These are phyloP conservation scores for Spheniscus mendiculus DNA, from an alignment of 2,113 vertebrate species.

Conservation along the genomic window DNA sequence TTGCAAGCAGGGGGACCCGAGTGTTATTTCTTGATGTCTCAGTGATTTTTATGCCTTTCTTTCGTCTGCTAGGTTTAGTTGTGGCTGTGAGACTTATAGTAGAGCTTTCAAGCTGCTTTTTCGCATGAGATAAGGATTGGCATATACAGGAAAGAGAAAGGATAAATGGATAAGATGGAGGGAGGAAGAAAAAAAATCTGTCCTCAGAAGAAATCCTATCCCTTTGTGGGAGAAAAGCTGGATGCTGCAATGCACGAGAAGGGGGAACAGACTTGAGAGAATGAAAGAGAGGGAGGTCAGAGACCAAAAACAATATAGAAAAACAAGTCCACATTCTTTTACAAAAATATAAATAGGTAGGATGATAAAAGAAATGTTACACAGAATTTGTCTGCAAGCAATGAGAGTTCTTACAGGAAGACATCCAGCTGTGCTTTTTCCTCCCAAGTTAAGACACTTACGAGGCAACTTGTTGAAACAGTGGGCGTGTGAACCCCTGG, in stretches of 20 bases:
- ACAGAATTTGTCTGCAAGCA: not conserved
- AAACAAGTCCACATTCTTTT: not conserved
- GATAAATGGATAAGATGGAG: not conserved
- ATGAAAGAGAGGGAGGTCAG: not conserved
- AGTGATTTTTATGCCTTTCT: not conserved
- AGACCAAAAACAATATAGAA: not conserved
- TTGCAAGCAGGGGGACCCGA: not conserved
- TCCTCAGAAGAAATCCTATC: not conserved
- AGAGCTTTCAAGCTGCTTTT: not conserved
- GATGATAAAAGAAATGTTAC: not conserved
- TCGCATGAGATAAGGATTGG: not conserved
- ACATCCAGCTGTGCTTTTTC: not conserved
- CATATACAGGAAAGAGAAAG: not conserved
- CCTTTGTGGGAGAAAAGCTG: not conserved
- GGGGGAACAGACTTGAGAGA: not conserved
- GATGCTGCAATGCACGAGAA: not conserved
- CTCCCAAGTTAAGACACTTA: not conserved
- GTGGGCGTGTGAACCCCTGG: not conserved
- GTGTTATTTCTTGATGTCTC: not conserved
- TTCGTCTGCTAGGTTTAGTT: not conserved
- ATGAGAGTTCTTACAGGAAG: not conserved
- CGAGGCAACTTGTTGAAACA: not conserved
- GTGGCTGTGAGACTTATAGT: not conserved
- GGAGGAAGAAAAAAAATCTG: not conserved
- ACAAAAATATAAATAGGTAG: not conserved